phyloP scores from a whole-genome alignment of 2,797 vertebrate species.

The Syndactyla subalaris region DNA sequence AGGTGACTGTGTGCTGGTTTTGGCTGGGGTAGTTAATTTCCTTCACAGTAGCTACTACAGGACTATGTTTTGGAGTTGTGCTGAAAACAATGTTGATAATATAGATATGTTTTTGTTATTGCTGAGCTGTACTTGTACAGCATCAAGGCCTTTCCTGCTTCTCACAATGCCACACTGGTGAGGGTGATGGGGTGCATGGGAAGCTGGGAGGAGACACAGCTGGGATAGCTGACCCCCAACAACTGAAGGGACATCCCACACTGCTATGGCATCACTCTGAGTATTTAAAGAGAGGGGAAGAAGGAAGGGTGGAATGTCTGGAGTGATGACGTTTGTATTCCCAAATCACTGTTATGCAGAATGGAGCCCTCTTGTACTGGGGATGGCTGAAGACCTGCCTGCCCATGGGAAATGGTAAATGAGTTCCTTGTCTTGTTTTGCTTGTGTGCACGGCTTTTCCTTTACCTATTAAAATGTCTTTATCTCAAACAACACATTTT shows the following conservation, averaged over 20 bases:
- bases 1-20: neutral
- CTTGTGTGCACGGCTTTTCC: neutral
- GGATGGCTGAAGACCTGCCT: neutral
- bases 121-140: neutral
- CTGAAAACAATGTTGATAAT: neutral
- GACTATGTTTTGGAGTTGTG: neutral
- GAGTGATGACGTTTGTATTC: neutral
- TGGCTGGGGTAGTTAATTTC: neutral
- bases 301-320: neutral
- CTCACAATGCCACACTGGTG: neutral
- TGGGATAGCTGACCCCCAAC: neutral
- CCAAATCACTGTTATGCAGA: neutral
- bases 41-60: neutral
- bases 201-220: neutral
- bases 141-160: neutral
- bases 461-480: neutral
- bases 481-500: neutral
- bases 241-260: neutral
- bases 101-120: neutral
- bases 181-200: neutral
- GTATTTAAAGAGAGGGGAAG: neutral
- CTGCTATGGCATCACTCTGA: neutral
- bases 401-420: neutral
- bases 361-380: neutral
- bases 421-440: neutral